phyloP scores from a whole-genome alignment of 2,888 invertebrate species.

The Leptinotarsa tumamoca region DNA sequence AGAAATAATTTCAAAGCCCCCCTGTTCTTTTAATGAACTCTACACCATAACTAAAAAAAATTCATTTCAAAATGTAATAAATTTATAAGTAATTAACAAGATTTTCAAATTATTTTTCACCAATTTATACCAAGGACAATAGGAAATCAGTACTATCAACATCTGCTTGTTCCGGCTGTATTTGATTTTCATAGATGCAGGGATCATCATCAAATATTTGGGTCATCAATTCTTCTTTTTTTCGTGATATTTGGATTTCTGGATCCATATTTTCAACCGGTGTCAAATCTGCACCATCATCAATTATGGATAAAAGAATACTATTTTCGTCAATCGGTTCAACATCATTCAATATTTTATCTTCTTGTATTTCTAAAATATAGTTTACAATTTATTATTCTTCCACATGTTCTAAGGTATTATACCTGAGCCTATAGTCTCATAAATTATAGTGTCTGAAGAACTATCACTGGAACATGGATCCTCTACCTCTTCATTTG shows the following conservation, averaged over 20 bases:
- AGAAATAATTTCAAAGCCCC: too few relatives aligned
- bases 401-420: not conserved
- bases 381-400: not conserved
- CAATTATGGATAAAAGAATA: conserved; percentile 38
- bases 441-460: conserved; percentile 25
- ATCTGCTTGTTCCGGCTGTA: not conserved
- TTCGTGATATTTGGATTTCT: conserved; percentile 22
- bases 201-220: conserved; percentile 30
- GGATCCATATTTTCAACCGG: conserved; percentile 16
- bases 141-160: conserved; percentile 24
- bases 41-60: too few relatives aligned
- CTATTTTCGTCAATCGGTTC: conserved; percentile 21
- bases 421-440: not conserved
- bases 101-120: not conserved
- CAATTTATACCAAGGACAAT: conserved; percentile 23
- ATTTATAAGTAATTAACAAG: not conserved
- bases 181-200: not conserved
- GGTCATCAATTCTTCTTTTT: conserved; percentile 38
- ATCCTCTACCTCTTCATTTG: conserved; percentile 14
- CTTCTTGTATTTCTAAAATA: not conserved
- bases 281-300: conserved; percentile 11
- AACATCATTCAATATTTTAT: not conserved
- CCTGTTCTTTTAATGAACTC: too few relatives aligned
- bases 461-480: conserved; percentile 22
- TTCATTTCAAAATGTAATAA: too few relatives aligned